Base-by-base conservation (phyloP, 2,888 invertebrate genomes). In the Hypomecis atomaria region DNA sequence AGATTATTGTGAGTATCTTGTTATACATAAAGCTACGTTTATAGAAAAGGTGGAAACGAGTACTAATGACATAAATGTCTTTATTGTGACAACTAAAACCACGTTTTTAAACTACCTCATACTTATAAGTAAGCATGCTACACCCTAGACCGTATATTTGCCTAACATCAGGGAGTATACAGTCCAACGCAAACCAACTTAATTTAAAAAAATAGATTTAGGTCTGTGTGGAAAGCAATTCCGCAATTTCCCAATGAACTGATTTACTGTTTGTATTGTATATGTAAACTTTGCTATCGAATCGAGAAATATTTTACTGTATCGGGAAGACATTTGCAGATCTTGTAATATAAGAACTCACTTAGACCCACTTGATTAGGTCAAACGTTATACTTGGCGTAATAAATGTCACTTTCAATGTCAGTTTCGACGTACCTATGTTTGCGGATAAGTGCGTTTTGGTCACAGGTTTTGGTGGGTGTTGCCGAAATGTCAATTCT, bases 261-360 rank as follows among this genome's bases (percentile, higher is more conserved):
- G 38, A 4, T 4, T 13, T 64, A 59, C 64, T 59, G 59, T 8
- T 50, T 45, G 8, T 36, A 50, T 34, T 0, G 11, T 44, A 42
- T 34, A 47, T 7, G 33, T 1, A 34, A 8, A 5, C 49, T 59
- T 11, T 38, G 50, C 44, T 60, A 65, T 53, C 57, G 10, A 62
- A 57, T 60, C 62, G 62, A 59, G 64, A 59, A 45, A 59, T 59
- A 66, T 55, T 70, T 70, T 70, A 71, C 62, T 66, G 56, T 59
- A 69, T 52, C 69, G 62, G 73, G 71, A 71, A 72, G 61, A 57
- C 36, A 63, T 66, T 67, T 57, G 60, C 60, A 38, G 56, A 52
- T 60, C 59, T 43, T 42, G 66, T 69, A 66, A 66, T 65, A 59
- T 67, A 62, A 62, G 59, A 62, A 67, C 64, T 61, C 44, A 67